Evolutionary conservation across 2,888 invertebrate genomes (phyloP).

Genomic region (Microctonus brassicae): DNA sequence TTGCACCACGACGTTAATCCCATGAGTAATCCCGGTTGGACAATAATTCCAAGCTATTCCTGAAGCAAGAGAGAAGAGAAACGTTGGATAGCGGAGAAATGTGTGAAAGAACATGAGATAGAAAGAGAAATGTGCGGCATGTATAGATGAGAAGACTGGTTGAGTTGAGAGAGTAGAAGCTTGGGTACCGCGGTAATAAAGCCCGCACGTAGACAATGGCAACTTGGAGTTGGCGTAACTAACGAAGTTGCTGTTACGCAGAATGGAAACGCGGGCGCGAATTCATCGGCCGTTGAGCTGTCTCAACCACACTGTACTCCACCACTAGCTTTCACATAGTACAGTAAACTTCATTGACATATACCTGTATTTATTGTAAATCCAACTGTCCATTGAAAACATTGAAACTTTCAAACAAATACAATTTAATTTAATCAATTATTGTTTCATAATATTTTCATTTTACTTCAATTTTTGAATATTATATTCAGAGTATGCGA

Average conservation of each 20-base stretch:
- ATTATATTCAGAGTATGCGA: neutral
- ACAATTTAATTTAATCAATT: neutral
- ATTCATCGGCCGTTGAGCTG: conserved; percentile 32
- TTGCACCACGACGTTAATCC: conserved; percentile 39
- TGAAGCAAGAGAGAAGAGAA: conserved; percentile 12
- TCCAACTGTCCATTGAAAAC: conserved; percentile 11
- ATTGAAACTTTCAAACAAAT: neutral
- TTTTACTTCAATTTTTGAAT: neutral
- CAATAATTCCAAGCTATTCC: conserved; percentile 38
- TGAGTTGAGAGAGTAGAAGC: conserved; percentile 10
- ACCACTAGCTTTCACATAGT: neutral
- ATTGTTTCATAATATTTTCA: neutral
- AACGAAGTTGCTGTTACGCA: conserved; percentile 51
- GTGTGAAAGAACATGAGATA: neutral
- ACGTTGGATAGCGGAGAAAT: neutral
- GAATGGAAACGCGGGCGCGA: conserved; percentile 40
- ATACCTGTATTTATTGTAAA: conserved; percentile 19
- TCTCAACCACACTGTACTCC: conserved; percentile 6
- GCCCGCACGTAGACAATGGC: conserved; percentile 51
- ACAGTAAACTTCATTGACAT: conserved; percentile 22
- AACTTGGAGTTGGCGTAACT: conserved; percentile 53
- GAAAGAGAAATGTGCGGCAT: conserved; percentile 36
- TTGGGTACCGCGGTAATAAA: conserved; percentile 43
- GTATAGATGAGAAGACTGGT: conserved; percentile 30
- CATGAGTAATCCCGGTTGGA: conserved; percentile 38